Conservation (phyloP, 2,888 invertebrate genomes). For the Sturmia bella region DNA sequence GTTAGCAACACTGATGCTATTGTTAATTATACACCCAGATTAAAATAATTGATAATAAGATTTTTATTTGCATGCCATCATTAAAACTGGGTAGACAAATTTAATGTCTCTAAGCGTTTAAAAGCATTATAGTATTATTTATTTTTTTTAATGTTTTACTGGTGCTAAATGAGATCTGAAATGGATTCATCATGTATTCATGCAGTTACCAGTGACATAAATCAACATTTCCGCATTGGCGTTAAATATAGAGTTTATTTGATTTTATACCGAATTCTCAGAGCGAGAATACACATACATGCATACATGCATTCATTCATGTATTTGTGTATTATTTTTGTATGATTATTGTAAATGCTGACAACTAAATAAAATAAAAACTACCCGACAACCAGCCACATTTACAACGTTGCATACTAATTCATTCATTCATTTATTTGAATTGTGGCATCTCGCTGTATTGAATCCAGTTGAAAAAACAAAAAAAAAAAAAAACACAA, state of each 20-base stretch:
- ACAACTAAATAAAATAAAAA: constrained; percentile 1
- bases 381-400: constrained; percentile 24
- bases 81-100: neutral
- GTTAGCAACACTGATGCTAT: no score
- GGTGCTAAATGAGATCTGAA: constrained; percentile 15
- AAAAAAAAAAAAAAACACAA: constrained; percentile 19
- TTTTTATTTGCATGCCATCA: neutral
- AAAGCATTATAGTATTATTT: neutral
- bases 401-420: constrained; percentile 55
- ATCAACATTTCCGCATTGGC: constrained; percentile 65
- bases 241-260: constrained; percentile 58
- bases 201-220: constrained; percentile 31
- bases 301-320: no score
- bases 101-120: no score
- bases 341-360: neutral
- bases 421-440: constrained; percentile 25
- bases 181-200: constrained; percentile 33
- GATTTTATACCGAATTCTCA: constrained; percentile 35
- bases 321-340: no score
- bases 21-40: neutral
- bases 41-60: constrained; percentile 8
- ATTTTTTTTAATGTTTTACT: neutral
- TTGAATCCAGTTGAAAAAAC: neutral
- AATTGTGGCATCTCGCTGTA: constrained; percentile 24
- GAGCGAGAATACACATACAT: neutral